Evolutionary conservation across 2,888 invertebrate genomes (phyloP).

Genomic region (Drosophila multiciliata): DNA sequence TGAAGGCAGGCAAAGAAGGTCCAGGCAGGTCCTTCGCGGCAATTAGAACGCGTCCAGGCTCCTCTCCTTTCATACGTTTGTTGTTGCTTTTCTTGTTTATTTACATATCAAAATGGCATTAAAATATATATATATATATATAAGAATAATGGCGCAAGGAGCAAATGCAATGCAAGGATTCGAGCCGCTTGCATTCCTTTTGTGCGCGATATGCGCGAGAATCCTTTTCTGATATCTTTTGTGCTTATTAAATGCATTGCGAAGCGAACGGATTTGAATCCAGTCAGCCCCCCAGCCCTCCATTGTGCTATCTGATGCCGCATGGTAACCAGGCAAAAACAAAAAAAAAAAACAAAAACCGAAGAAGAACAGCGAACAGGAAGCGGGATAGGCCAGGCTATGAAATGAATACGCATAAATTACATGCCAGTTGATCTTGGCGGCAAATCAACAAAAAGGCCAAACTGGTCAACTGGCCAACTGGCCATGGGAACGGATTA

Average conservation of each 20-base stretch:
- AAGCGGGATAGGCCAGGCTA: constrained; percentile 75
- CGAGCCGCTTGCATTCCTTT: constrained; percentile 61
- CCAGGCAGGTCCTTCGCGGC: constrained; percentile 74
- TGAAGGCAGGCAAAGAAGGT: constrained; percentile 12
- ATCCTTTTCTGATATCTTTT: constrained; percentile 73
- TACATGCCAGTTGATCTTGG: constrained; percentile 53
- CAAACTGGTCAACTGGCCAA: background rate
- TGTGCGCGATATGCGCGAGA: constrained; percentile 50
- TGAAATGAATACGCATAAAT: constrained; percentile 81
- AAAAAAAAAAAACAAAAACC: constrained; percentile 7
- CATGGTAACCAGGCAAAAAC: constrained; percentile 9
- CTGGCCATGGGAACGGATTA: constrained; percentile 48
- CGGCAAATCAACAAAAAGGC: constrained; percentile 11
- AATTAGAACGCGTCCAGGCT: constrained; percentile 65
- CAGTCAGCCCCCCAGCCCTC: constrained; percentile 5
- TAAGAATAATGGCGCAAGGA: constrained; percentile 55
- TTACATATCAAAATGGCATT: constrained; percentile 76
- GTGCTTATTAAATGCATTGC: constrained; percentile 50
- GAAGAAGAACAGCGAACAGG: constrained; percentile 53
- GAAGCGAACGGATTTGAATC: constrained; percentile 50
- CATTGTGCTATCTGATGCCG: constrained; percentile 48
- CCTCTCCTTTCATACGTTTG: background rate
- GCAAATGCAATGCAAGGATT: constrained; percentile 55
- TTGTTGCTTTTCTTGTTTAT: constrained; percentile 49
- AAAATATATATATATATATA: constrained; percentile 43